Conservation (phyloP, 2,113 vertebrate species). For the Pomatostomus ruficeps region DNA sequence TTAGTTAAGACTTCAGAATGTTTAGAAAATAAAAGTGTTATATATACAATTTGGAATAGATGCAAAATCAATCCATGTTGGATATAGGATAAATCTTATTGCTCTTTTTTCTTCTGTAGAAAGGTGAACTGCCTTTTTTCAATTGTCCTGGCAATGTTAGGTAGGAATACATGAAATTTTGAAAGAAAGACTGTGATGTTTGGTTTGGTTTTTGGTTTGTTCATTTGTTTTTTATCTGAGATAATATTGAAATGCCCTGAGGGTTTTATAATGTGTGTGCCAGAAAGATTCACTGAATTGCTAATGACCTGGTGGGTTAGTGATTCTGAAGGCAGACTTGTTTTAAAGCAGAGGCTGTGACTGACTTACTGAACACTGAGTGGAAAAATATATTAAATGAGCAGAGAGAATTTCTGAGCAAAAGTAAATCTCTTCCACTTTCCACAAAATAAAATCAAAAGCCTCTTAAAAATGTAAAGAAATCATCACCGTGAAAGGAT, state of each 20-base stretch:
- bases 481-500: not conserved
- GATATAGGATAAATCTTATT: not conserved
- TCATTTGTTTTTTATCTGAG: not conserved
- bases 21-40: not conserved
- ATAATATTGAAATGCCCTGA: not conserved
- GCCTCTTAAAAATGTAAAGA: not conserved
- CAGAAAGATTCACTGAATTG: not conserved
- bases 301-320: not conserved
- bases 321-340: not conserved
- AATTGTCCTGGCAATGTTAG: not conserved
- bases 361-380: not conserved
- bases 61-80: not conserved
- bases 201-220: fast-evolving
- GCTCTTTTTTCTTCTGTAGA: not conserved
- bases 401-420: not conserved
- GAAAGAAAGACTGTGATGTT: not conserved
- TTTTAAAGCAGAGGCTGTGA: not conserved
- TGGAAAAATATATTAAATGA: not conserved
- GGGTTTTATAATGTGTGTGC: not conserved
- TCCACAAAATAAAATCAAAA: not conserved
- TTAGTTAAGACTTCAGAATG: not conserved
- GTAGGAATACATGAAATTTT: not conserved
- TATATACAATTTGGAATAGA: not conserved
- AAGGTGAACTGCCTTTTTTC: not conserved
- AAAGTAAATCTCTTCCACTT: not conserved